Conservation (phyloP, 53 echinoderm and acorn worm species). For the Arbacia lixula region DNA sequence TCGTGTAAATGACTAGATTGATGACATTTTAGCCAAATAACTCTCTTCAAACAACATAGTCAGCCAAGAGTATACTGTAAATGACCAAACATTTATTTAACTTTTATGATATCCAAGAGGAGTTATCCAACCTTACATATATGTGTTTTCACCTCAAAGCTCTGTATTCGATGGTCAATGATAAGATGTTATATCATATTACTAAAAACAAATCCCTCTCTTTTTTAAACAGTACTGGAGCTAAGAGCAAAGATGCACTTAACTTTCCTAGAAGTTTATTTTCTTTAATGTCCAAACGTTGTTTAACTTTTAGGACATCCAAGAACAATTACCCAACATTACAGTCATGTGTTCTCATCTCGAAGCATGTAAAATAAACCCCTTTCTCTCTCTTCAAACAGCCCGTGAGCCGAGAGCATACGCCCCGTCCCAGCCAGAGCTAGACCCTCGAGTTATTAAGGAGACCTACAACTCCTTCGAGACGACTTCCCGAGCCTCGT, state of each 20-base stretch:
- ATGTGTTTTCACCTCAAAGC: no score
- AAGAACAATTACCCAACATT: neutral
- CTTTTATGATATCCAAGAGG: no score
- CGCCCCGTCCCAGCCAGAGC: constrained; percentile 87
- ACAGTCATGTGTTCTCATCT: neutral
- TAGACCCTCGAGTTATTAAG: constrained; percentile 70
- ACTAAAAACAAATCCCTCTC: neutral
- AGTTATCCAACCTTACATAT: no score
- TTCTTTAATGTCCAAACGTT: neutral
- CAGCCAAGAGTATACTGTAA: no score
- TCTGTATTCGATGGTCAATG: no score
- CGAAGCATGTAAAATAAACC: neutral
- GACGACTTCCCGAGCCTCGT: constrained; percentile 93
- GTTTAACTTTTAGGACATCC: neutral
- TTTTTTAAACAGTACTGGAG: neutral
- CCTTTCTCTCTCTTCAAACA: constrained; percentile 3
- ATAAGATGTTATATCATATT: no score
- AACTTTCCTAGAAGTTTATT: neutral
- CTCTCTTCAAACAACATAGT: no score
- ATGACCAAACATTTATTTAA: no score
- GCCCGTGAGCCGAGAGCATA: constrained; percentile 85
- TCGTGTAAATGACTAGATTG: no score
- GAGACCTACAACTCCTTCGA: constrained; percentile 92
- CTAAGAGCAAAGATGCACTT: neutral
- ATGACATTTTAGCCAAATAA: no score